phyloP scores from a whole-genome alignment of 2,888 invertebrate species.

The Hyles lineata region DNA sequence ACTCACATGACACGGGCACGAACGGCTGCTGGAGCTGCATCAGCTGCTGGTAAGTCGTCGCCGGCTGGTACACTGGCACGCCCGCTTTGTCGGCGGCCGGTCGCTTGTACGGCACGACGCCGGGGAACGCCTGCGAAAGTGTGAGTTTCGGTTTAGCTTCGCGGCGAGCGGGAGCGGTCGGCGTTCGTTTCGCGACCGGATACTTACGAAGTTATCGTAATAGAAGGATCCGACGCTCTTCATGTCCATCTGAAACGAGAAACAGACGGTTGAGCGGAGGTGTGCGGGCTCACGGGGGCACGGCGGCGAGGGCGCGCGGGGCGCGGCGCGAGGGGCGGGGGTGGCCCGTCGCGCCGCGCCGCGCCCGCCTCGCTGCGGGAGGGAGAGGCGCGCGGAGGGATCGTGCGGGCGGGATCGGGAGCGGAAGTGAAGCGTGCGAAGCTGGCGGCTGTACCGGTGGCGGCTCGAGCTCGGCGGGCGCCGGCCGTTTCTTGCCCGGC shows the following conservation, averaged over 20 bases:
- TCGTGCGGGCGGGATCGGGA: slow-evolving; percentile 67
- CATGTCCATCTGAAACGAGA: slow-evolving; percentile 96
- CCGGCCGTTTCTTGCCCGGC: slow-evolving; percentile 97
- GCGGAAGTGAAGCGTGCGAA: slow-evolving; percentile 87
- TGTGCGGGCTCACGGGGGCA: slow-evolving; percentile 53
- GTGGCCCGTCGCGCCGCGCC: slow-evolving; percentile 58
- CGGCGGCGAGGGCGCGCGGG: slow-evolving; percentile 65
- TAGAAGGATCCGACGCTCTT: slow-evolving; percentile 98
- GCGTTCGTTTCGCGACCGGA: slow-evolving; percentile 42
- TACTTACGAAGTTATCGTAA: slow-evolving; percentile 98
- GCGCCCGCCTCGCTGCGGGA: slow-evolving; percentile 55
- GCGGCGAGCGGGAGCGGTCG: slow-evolving; percentile 28
- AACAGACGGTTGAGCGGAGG: slow-evolving; percentile 76
- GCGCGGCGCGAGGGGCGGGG: slow-evolving; percentile 69
- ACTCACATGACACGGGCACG: slow-evolving; percentile 99
- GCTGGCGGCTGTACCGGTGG: slow-evolving; percentile 95
- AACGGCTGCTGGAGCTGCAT: slow-evolving; percentile 98
- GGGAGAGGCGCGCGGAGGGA: slow-evolving; percentile 61
- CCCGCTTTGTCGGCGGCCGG: slow-evolving; percentile 98
- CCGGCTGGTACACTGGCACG: slow-evolving; percentile 97
- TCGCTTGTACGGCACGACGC: slow-evolving; percentile 98
- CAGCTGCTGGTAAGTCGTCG: slow-evolving; percentile 96
- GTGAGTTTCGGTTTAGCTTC: slow-evolving; percentile 34
- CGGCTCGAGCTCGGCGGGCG: slow-evolving; percentile 86
- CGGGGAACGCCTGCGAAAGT: slow-evolving; percentile 92